A percentile compares a stretch with the other conserved stretches of the same genome.
These are phyloP conservation scores for Cryptotermes secundus DNA, from an alignment of 1,140 invertebrate species.

Conservation along the genomic window DNA sequence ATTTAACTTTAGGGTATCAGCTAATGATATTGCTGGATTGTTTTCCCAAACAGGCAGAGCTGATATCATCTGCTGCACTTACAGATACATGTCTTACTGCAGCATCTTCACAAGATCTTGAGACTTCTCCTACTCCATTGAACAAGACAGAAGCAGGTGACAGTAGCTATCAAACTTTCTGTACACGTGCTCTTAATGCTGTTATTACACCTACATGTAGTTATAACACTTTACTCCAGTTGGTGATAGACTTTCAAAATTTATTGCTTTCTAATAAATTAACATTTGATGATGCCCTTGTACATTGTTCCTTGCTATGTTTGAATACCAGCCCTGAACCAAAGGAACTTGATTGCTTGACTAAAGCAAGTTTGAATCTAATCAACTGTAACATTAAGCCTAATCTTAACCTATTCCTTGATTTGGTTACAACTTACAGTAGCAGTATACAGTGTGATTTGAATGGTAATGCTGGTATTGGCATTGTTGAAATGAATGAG, in stretches of 20 bases:
- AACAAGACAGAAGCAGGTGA: neutral
- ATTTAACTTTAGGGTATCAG: too few species aligned
- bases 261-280: neutral
- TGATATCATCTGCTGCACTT: neutral
- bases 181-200: too few species aligned
- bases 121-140: neutral
- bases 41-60: neutral
- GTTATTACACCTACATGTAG: too few species aligned
- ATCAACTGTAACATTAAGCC: neutral
- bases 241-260: too few species aligned
- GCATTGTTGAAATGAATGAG: too few species aligned
- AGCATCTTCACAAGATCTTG: neutral
- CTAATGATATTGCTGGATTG: too few species aligned
- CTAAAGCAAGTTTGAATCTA: neutral
- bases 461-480: too few species aligned
- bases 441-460: too few species aligned
- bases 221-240: too few species aligned
- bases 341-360: neutral
- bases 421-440: neutral
- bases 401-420: neutral
- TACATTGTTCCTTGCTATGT: neutral
- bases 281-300: neutral
- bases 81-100: neutral
- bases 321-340: neutral
- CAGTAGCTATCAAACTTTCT: neutral